Percentiles rank a stretch among this genome's conserved stretches.
phyloP scores from a whole-genome alignment of 2,888 invertebrate species.

The Sarcophaga subvicina region DNA sequence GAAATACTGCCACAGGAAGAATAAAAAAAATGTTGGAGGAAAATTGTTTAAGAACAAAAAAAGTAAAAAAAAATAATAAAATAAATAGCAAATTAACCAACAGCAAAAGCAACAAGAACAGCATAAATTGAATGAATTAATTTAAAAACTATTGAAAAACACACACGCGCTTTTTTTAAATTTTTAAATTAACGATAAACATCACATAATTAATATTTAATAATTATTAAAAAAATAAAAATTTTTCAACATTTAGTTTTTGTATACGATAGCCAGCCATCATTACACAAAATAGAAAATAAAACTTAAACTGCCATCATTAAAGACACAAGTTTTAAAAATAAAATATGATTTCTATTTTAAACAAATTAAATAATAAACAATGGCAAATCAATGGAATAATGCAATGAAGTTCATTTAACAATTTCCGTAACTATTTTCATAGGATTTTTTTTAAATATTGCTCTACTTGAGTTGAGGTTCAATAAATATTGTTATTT shows the following conservation, averaged over 20 bases:
- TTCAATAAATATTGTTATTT: no score
- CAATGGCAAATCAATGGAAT: constrained; percentile 56
- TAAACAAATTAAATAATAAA: constrained; percentile 37
- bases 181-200: constrained; percentile 61
- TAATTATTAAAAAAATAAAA: constrained; percentile 23
- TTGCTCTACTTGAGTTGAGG: no score
- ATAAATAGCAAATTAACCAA: constrained; percentile 42
- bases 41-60: constrained; percentile 28
- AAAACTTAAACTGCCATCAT: constrained; percentile 50
- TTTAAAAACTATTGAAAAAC: constrained; percentile 33
- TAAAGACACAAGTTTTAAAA: constrained; percentile 38
- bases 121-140: constrained; percentile 20
- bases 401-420: not conserved
- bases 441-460: no score
- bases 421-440: no score
- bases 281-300: not conserved
- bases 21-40: constrained; percentile 33
- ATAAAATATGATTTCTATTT: constrained; percentile 45
- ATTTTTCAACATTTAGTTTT: no score
- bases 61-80: not conserved
- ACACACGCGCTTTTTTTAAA: constrained; percentile 36
- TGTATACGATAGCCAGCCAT: no score
- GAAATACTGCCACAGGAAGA: constrained; percentile 50
- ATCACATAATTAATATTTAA: constrained; percentile 63
- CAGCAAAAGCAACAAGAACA: constrained; percentile 31